Conservation (phyloP, 2,888 invertebrate species). For the Fissipunctia ypsillon region DNA sequence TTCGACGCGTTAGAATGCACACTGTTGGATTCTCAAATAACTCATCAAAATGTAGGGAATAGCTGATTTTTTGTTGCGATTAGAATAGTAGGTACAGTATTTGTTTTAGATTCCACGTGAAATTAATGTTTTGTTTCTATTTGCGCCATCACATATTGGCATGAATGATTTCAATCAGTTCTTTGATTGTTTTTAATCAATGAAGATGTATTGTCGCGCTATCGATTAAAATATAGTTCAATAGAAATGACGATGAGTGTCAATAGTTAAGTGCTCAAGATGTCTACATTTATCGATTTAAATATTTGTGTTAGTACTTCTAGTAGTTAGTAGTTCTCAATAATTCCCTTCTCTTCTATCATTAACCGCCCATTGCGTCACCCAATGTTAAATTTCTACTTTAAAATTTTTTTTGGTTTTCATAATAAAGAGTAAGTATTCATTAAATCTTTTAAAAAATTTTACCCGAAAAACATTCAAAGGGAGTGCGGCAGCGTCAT, state of each 20-base stretch:
- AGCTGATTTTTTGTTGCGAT: no score
- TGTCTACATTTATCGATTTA: slow-evolving; percentile 17
- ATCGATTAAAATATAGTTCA: slow-evolving; percentile 35
- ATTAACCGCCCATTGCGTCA: no score
- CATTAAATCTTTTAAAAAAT: background rate
- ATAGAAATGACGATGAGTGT: slow-evolving; percentile 16
- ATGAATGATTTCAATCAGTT: slow-evolving; percentile 48
- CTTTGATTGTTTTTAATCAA: slow-evolving; percentile 58
- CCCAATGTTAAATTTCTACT: no score
- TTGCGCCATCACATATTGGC: slow-evolving; percentile 27
- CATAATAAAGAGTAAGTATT: background rate
- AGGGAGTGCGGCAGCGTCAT: background rate
- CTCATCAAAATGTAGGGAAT: no score
- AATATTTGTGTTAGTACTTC: background rate
- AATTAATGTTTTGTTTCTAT: slow-evolving; percentile 20
- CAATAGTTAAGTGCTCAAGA: slow-evolving; percentile 16
- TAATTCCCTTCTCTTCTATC: background rate
- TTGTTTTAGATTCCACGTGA: background rate
- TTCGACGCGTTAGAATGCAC: no score
- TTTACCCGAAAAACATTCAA: background rate
- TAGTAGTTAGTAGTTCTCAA: background rate
- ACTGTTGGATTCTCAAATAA: no score
- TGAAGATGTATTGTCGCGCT: slow-evolving; percentile 33
- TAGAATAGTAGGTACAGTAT: no score
- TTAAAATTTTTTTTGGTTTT: no score